Evolutionary conservation across 2,888 invertebrate genomes (phyloP), one percentile per base, ranked within the genome.

Genomic region (Uropetala carovei): DNA sequence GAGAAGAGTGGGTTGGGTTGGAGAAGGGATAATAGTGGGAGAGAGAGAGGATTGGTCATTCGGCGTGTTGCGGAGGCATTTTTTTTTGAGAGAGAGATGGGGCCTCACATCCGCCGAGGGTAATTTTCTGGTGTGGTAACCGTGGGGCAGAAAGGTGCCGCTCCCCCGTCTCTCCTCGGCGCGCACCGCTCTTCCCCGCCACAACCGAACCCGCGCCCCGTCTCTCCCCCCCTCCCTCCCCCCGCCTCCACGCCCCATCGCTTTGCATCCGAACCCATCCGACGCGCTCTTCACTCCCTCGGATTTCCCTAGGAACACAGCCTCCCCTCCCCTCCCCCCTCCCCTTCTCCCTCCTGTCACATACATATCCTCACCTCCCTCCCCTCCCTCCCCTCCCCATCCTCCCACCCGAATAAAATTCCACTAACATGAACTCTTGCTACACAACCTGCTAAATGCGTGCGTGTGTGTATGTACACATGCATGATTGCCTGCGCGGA

Each of bases 101-200:
- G 27, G 56, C 56, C 56, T 82, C 82, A 43, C 83, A n/a, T 56
- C 57, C 14, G n/a, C 43, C 56, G 83, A 43, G 83, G 30, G 56
- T 83, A 83, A 83, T 83, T 83, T 83, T 83, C 83, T 57, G 83
- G 56, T 57, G 83, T 56, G 57, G 83, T 83, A 83, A 83, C 56
- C 83, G 83, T 57, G 83, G 1, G 57, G 82, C 82, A 57, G 64
- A 16, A 18, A 82, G 43, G 82, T 82, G 82, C 82, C 82, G 56
- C 30, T 43, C 56, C 82, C 30, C 30, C 7, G n/a, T 30, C 43
- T 0, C 82, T 56, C 43, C 30, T 82, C 82, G 7, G 0, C 16
- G 7, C 43, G 5, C 18, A 0, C 43, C 43, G 14, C 43, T 56
- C 43, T 18, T 18, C 18, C 43, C 43, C 82, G 43, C 27, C 30